A percentile compares a stretch with the other conserved stretches of the same genome.
phyloP scores from a whole-genome alignment of 2,797 vertebrate species.

The Antrozous pallidus region DNA sequence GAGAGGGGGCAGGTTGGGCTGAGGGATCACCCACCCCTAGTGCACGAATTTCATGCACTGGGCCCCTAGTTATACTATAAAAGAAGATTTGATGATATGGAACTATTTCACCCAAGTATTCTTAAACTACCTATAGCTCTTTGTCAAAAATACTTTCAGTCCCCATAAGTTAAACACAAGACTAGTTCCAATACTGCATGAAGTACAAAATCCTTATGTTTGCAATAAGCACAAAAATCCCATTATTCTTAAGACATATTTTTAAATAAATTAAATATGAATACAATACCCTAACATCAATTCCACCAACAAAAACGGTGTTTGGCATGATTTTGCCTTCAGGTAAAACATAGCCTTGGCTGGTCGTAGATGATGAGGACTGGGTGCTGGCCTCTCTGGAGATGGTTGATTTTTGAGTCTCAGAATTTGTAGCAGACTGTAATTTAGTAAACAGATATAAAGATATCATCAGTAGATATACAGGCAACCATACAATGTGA shows the following conservation, averaged over 20 bases:
- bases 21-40: no score
- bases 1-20: no score
- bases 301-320: slow-evolving; percentile 95
- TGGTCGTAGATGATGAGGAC: slow-evolving; percentile 80
- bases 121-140: background rate
- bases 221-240: slow-evolving; percentile 2
- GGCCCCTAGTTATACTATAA: slow-evolving; percentile 16
- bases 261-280: slow-evolving; percentile 41
- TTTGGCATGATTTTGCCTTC: slow-evolving; percentile 95
- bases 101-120: background rate
- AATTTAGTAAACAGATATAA: slow-evolving; percentile 42
- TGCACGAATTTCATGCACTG: no score
- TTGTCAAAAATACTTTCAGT: slow-evolving; percentile 27
- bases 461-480: background rate
- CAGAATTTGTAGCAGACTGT: slow-evolving; percentile 79
- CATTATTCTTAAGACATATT: background rate
- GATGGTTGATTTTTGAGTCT: slow-evolving; percentile 81
- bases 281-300: slow-evolving; percentile 91
- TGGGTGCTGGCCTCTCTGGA: slow-evolving; percentile 77
- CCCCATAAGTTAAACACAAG: slow-evolving; percentile 4
- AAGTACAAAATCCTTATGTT: background rate
- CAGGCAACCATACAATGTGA: background rate
- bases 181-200: slow-evolving; percentile 2
- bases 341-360: slow-evolving; percentile 93
- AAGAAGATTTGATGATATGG: background rate